Base-by-base conservation (phyloP, 2,888 invertebrate genomes). In the Nysson spinosus region DNA sequence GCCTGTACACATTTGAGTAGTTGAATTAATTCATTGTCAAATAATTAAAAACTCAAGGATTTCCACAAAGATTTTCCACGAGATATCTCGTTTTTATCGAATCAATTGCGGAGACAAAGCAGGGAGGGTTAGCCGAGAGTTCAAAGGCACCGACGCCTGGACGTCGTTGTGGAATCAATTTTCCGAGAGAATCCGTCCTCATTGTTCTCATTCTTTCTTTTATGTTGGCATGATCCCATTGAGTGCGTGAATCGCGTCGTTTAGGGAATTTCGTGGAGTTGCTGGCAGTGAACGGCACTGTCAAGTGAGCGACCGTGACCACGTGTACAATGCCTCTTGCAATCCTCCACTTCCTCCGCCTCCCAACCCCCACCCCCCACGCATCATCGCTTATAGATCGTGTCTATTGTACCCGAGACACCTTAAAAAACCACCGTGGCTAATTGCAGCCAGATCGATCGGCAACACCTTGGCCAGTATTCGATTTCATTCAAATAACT, bases 281-380 rank as follows among this genome's bases (percentile, higher is more conserved):
- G 52, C 24, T 88, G 89, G 89, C 89, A 89, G 89, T 88, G 89
- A 89, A 89, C 89, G 89, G 89, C 24, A 44, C 46, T 42, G 63
- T 43, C 89, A 89, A 89, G 89, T n/a, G n/a, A 89, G 89, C 89
- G 89, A 88, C 89, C 89, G 89, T 89, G 90, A 89, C 90, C 89
- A 88, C 84, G 88, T 89, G 90, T 89, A 90, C 90, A 89, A 87
- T 84, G 81, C 83, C 72, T 88, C 88, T 77, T 85, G 69, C 76
- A 88, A 87, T 69, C 84, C 87, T 52, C 75, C 73, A 68, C 66
- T n/a, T n/a, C n/a, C n/a, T n/a, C n/a, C n/a, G n/a, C n/a, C n/a
- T n/a, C n/a, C n/a, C n/a, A n/a, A n/a, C n/a, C n/a, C n/a, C n/a
- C n/a, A n/a, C 68, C 51, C 57, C 42, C 62, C 61, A 82, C 72